These are phyloP conservation scores for Alentia gelatinosa DNA, from an alignment of 2,888 invertebrate species.

Conservation along the genomic window DNA sequence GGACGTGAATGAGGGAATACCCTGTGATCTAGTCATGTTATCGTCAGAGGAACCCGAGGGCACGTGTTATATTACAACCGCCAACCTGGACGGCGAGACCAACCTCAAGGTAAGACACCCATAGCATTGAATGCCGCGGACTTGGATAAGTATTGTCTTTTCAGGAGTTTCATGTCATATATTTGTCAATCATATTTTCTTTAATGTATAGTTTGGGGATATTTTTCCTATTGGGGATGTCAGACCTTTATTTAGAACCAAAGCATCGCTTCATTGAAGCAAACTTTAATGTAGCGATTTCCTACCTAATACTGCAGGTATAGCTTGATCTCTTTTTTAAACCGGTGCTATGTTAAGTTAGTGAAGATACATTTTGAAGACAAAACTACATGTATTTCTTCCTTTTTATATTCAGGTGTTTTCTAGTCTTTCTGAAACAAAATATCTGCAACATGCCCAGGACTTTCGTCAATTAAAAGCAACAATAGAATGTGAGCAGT, in stretches of 20 bases:
- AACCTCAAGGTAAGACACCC: constrained; percentile 85
- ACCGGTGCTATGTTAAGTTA: too few species aligned
- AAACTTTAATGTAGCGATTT: too few species aligned
- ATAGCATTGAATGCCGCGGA: not conserved
- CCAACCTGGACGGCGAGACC: constrained; percentile 92
- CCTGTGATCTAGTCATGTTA: constrained; percentile 89
- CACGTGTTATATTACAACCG: constrained; percentile 89
- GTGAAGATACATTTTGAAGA: too few species aligned
- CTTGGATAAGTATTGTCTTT: not conserved
- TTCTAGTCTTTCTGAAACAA: constrained; percentile 78
- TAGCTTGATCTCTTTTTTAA: too few species aligned
- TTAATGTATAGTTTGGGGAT: too few species aligned
- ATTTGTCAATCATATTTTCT: too few species aligned
- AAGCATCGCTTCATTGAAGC: too few species aligned
- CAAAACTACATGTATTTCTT: not conserved
- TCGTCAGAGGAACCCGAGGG: constrained; percentile 86
- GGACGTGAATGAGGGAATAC: constrained; percentile 87
- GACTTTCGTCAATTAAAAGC: constrained; percentile 81
- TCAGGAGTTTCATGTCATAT: too few species aligned
- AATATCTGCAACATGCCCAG: constrained; percentile 72
- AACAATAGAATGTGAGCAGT: constrained; percentile 87
- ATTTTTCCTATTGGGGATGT: too few species aligned
- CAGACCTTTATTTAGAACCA: too few species aligned
- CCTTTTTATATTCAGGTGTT: constrained; percentile 69
- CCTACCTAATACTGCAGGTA: too few species aligned